Conservation (phyloP, 2,888 invertebrate genomes). For the Acholoe squamosa region DNA sequence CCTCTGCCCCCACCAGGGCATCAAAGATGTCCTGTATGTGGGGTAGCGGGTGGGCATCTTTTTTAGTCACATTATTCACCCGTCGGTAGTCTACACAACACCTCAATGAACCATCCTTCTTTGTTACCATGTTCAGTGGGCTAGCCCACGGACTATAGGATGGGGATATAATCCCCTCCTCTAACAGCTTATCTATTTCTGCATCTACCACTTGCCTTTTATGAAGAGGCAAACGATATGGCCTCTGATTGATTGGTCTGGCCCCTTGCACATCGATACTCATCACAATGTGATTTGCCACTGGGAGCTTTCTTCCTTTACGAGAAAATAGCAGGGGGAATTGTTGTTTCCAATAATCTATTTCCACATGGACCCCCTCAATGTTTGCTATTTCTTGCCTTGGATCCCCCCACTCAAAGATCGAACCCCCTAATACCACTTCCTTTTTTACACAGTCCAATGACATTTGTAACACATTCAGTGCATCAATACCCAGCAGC, state of each 20-base stretch:
- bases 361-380: not conserved
- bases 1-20: not conserved
- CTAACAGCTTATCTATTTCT: not conserved
- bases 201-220: not conserved
- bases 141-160: not conserved
- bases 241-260: not conserved
- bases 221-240: not conserved
- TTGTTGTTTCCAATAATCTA: not conserved
- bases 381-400: not conserved
- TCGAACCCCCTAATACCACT: not conserved
- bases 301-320: not conserved
- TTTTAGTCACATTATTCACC: not conserved
- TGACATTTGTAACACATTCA: not conserved
- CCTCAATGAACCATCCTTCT: not conserved
- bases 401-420: no score
- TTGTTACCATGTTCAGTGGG: not conserved
- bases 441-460: not conserved
- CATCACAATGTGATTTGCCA: not conserved
- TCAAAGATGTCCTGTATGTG: not conserved
- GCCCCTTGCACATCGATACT: not conserved
- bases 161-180: not conserved
- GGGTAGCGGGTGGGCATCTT: conserved; percentile 2
- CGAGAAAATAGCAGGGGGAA: not conserved
- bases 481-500: not conserved
- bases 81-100: not conserved